Percentiles rank a stretch among this genome's conserved stretches.
Conservation (phyloP, 2,888 invertebrate species). For the Augiades crinisus region DNA sequence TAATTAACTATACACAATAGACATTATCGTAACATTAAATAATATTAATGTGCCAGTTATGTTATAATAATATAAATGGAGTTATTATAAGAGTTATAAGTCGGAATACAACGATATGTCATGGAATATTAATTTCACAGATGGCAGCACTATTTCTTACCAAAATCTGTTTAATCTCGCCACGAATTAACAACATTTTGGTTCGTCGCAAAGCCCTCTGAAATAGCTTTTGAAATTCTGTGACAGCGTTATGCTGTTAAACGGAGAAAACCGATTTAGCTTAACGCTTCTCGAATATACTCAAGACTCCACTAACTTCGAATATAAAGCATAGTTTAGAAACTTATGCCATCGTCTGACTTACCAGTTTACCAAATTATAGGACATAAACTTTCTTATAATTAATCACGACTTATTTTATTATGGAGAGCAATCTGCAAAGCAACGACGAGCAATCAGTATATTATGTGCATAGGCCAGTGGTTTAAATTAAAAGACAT, state of each 20-base stretch:
- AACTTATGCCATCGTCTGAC: slow-evolving; percentile 15
- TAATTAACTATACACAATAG: no score
- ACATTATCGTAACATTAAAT: no score
- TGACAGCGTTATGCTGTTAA: slow-evolving; percentile 26
- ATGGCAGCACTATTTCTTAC: slow-evolving; percentile 6
- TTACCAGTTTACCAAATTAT: slow-evolving; percentile 9
- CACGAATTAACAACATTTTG: slow-evolving; percentile 25
- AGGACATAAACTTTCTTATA: not conserved
- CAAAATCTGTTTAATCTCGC: slow-evolving; percentile 18
- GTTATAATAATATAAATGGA: no score
- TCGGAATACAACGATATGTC: not conserved
- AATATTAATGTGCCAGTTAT: no score
- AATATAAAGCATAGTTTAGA: slow-evolving; percentile 24
- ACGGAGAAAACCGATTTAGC: slow-evolving; percentile 26
- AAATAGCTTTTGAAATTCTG: slow-evolving; percentile 25
- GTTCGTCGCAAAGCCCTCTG: slow-evolving; percentile 23
- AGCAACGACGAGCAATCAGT: no score
- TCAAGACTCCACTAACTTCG: slow-evolving; percentile 23
- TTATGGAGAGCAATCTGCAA: no score
- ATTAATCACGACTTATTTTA: no score
- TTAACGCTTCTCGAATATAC: slow-evolving; percentile 25
- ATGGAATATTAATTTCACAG: not conserved
- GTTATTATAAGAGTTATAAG: no score
- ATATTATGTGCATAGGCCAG: no score
- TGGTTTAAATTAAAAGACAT: no score